phyloP scores from a whole-genome alignment of 2,797 vertebrate genomes.

The Ibycter americanus region DNA sequence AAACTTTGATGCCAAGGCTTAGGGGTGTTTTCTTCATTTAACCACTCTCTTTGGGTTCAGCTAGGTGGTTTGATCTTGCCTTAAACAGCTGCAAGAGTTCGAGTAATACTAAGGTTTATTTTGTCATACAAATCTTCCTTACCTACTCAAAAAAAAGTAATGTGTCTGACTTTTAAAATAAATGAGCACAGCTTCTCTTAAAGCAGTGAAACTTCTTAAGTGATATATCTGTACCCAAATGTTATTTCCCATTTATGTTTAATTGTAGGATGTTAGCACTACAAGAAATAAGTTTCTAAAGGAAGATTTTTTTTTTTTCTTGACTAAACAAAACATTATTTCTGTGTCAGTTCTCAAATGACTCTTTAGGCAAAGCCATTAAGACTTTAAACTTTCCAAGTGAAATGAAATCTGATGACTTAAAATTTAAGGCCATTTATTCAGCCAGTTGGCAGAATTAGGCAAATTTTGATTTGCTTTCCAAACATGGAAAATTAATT shows the following conservation, averaged over 20 bases:
- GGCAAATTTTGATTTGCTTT: background rate
- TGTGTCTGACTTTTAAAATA: background rate
- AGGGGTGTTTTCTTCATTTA: background rate
- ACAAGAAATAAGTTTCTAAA: background rate
- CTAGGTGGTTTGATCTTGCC: background rate
- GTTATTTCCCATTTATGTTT: background rate
- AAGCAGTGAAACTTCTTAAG: background rate
- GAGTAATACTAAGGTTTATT: background rate
- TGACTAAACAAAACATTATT: background rate
- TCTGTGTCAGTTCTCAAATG: background rate
- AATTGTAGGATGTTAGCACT: background rate
- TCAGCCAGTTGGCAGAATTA: background rate
- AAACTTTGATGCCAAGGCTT: background rate
- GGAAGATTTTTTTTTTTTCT: background rate
- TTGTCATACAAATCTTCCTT: background rate
- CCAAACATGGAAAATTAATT: background rate
- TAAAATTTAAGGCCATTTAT: background rate
- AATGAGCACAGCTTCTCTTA: background rate
- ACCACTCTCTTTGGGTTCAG: background rate
- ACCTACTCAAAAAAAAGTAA: background rate
- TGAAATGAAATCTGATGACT: background rate
- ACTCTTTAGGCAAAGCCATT: background rate
- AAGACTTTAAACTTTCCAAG: background rate
- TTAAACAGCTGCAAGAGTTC: background rate
- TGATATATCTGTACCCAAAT: background rate